Base-by-base conservation (phyloP, 1,140 invertebrate genomes). In the Bombus impatiens region DNA sequence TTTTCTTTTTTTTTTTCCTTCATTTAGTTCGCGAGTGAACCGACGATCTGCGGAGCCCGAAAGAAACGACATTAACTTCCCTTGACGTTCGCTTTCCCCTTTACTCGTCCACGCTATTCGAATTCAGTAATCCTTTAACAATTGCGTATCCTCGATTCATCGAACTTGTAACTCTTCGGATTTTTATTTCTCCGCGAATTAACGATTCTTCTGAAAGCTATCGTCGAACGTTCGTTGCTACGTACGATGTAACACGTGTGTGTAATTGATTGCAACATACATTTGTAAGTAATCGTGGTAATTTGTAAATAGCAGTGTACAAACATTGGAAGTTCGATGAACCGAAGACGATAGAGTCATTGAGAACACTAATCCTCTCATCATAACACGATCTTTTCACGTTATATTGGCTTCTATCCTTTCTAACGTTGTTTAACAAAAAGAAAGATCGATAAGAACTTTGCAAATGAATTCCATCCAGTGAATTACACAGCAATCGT, bases 41-140 rank as follows among this genome's bases (percentile, higher is more conserved):
- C 79, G 67, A 86, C 86, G 88, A 89, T 87, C 78, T 74, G 78
- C 78, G 86, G 88, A 89, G 88, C 82, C 88, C 75, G 88, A 89
- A 83, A 86, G 88, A 86, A 53, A 80, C 74, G 44, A 78, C 44
- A 70, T 84, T 59, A 71, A 79, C 9, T 53, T 78, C 32, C 67
- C 47, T 57, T 22, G 68, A 75, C n/a, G 12, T 28, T 74, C 35
- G 40, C 3, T 67, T 71, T 25, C 28, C 53, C 35, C 15, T 25
- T 82, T 78, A 57, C 32, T 65, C 28, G 71, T 25, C 72, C 47
- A 77, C 32, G 78, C 65, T 67, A 40, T 74, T 70, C 57, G 32
- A 82, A 59, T 72, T 59, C 68, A 62, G 2, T 65, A 78, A 12
- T 28, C n/a, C 10, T 15, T 81, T 71, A 71, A 47, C 28, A 72